A percentile compares a stretch with the other conserved stretches of the same genome.
These are phyloP conservation scores for Sandelia bainsii DNA, from an alignment of 2,797 vertebrate genomes.

Conservation along the genomic window DNA sequence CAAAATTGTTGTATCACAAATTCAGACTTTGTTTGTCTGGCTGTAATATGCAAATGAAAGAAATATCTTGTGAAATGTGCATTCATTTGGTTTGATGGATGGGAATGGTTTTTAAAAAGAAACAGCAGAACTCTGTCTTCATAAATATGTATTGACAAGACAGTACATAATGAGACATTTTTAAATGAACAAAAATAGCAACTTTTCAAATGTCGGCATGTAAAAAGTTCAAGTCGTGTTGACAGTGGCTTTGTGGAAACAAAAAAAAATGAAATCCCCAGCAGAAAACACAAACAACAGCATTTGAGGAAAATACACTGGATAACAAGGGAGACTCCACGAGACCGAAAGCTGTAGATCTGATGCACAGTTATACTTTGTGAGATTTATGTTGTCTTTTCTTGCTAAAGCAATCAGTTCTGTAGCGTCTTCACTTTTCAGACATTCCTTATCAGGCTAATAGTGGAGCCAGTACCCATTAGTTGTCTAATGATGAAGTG, in stretches of 20 bases:
- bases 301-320: background rate
- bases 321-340: background rate
- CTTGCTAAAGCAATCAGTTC: background rate
- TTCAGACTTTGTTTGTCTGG: background rate
- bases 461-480: background rate
- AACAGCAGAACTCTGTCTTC: slow-evolving; percentile 10
- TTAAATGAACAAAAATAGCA: slow-evolving; percentile 31
- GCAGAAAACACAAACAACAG: slow-evolving; percentile 21
- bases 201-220: slow-evolving; percentile 32
- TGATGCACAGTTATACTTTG: background rate
- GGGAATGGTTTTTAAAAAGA: background rate
- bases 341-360: background rate
- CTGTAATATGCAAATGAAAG: slow-evolving; percentile 33
- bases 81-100: slow-evolving; percentile 30
- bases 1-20: slow-evolving; percentile 1
- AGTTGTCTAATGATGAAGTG: slow-evolving; percentile 9
- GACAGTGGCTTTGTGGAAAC: background rate
- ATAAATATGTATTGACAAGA: slow-evolving; percentile 52
- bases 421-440: slow-evolving; percentile 7
- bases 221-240: slow-evolving; percentile 33
- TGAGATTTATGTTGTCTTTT: background rate
- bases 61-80: slow-evolving; percentile 16
- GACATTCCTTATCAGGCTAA: slow-evolving; percentile 21
- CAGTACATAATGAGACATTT: slow-evolving; percentile 40
- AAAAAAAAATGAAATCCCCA: background rate